A percentile compares a stretch with the other conserved stretches of the same genome.
phyloP scores from a whole-genome alignment of 1,140 invertebrate species.

The Bursaphelenchus mucronatus region DNA sequence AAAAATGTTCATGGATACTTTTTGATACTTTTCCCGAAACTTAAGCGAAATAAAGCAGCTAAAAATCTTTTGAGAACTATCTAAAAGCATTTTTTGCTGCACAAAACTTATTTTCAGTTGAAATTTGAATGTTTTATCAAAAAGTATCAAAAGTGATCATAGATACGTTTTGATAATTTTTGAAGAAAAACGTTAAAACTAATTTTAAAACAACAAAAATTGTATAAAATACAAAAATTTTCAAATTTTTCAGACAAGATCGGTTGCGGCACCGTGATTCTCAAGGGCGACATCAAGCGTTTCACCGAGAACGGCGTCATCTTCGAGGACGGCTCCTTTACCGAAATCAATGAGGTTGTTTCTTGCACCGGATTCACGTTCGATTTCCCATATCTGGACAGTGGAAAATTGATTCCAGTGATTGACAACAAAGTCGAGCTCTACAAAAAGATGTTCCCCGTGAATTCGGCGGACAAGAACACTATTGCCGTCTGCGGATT shows the following conservation, averaged over 20 bases:
- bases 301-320: conserved; percentile 61
- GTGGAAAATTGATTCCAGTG: conserved; percentile 37
- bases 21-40: too few species aligned
- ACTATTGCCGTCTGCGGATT: conserved; percentile 62
- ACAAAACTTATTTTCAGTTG: too few species aligned
- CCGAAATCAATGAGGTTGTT: conserved; percentile 45
- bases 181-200: not conserved
- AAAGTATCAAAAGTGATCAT: too few species aligned
- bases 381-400: conserved; percentile 51
- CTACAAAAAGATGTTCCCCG: conserved; percentile 63
- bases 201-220: conserved; percentile 6
- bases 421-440: conserved; percentile 61
- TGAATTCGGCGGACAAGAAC: conserved; percentile 51
- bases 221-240: conserved; percentile 10
- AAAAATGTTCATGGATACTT: too few species aligned
- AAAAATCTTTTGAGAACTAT: too few species aligned
- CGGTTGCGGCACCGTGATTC: conserved; percentile 61
- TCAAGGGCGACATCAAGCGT: conserved; percentile 60
- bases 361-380: conserved; percentile 61
- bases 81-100: too few species aligned
- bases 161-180: too few species aligned
- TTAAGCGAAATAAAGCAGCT: not conserved
- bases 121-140: too few species aligned
- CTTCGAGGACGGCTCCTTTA: conserved; percentile 61
- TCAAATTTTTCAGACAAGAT: conserved; percentile 57